Conservation (phyloP, 2,888 invertebrate genomes). For the Galeopsomyia nigrocyanea region DNA sequence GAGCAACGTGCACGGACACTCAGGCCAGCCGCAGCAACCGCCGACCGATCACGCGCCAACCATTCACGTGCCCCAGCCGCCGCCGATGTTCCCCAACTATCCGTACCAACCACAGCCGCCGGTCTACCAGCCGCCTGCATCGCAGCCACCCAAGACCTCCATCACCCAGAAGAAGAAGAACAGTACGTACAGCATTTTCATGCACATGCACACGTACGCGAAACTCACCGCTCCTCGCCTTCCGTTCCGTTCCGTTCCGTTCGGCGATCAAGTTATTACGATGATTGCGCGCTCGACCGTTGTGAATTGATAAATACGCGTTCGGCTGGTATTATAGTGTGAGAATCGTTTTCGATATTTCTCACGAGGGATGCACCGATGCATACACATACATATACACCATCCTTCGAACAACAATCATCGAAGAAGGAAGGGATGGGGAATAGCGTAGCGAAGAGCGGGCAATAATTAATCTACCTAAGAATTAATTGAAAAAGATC, state of each 20-base stretch:
- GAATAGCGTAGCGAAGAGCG: too few species aligned
- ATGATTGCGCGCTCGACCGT: too few species aligned
- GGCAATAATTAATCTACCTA: too few species aligned
- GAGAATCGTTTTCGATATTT: too few species aligned
- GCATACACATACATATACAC: background rate
- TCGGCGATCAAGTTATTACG: too few species aligned
- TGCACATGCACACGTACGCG: too few species aligned
- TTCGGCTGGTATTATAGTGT: too few species aligned
- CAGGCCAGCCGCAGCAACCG: constrained; percentile 59
- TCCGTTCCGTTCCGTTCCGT: too few species aligned
- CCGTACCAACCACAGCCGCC: constrained; percentile 69
- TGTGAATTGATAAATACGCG: too few species aligned
- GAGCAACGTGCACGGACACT: constrained; percentile 60
- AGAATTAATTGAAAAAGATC: too few species aligned
- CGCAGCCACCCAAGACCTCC: constrained; percentile 73
- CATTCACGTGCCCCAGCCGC: constrained; percentile 65
- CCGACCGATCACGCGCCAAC: constrained; percentile 65
- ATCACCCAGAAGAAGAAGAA: constrained; percentile 77
- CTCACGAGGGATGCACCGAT: background rate
- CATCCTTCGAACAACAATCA: background rate
- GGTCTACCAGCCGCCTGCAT: constrained; percentile 66
- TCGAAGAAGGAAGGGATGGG: too few species aligned
- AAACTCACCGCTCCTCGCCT: too few species aligned
- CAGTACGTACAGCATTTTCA: constrained; percentile 61
- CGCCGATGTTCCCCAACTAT: constrained; percentile 69